Conservation (phyloP, 2,888 invertebrate genomes). For the Xylota sylvarum region DNA sequence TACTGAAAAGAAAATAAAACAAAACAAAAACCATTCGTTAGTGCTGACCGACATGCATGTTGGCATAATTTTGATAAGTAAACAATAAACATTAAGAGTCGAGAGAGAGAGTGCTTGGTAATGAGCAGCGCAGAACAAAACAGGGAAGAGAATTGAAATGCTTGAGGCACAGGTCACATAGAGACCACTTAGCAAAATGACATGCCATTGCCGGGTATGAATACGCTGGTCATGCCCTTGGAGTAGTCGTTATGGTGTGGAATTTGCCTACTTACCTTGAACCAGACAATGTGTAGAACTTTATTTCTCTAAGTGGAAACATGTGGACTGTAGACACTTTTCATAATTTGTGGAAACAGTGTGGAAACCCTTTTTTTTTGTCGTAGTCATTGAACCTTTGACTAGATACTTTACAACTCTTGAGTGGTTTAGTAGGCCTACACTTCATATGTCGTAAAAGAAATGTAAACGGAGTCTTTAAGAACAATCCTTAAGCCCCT, state of each 20-base stretch:
- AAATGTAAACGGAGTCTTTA: no score
- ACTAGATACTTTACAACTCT: no score
- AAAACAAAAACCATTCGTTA: conserved; percentile 47
- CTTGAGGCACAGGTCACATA: background rate
- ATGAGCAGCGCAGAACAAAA: background rate
- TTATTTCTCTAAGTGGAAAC: background rate
- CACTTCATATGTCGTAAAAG: no score
- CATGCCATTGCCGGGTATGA: background rate
- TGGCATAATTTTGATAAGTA: conserved; percentile 35
- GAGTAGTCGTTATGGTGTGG: background rate
- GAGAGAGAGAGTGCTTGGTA: conserved; percentile 20
- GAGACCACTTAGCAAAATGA: conserved; percentile 9
- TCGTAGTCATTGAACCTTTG: no score
- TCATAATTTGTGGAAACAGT: no score
- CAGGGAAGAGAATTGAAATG: conserved; percentile 2
- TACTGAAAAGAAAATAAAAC: conserved; percentile 59
- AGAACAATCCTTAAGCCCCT: no score
- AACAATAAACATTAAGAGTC: conserved; percentile 29
- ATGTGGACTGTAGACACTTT: background rate
- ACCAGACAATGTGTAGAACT: background rate
- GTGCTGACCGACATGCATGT: conserved; percentile 56
- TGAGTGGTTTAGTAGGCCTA: no score
- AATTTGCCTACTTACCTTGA: conserved; percentile 4
- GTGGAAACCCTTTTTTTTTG: no score
- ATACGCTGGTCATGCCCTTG: background rate